Evolutionary conservation across 2,888 invertebrate genomes (phyloP), one percentile per base, ranked within the genome.

Genomic region (Diloba caeruleocephala): DNA sequence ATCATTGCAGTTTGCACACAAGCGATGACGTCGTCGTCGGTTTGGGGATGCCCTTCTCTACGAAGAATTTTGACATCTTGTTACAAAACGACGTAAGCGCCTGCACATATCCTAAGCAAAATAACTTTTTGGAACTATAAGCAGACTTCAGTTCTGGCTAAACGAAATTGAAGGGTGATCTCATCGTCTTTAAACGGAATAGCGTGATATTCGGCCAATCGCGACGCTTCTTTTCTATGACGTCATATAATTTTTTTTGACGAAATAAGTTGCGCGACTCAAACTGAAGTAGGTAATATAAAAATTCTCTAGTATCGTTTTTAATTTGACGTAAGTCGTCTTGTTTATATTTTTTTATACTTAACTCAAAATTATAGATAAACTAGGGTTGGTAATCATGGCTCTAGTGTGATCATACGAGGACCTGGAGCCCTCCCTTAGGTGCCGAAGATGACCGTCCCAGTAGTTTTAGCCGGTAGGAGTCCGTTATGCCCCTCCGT

Each of bases 1-100:
- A 62, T 62, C 88, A 79, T 74, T 84, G 82, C 81, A 85, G 78
- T 79, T 84, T 81, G 81, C 74, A 79, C 67, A 65, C 67, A 73
- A 70, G 61, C 57, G 81, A 77, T 89, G 89, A 90, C 89, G 89
- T 92, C 79, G 76, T 75, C 79, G 65, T 81, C 79, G 74, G 82
- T 87, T 89, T 85, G 92, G 92, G 92, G 92, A 92, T 92, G 90
- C 92, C 92, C 92, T 90, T 89, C 88, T 88, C 86, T 90, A 87
- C 77, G 79, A 71, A 85, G 84, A 88, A 87, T 82, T 87, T 82
- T 75, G 28, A 56, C 37, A 51, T 46, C 55, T 37, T 60, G 61
- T 61, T 72, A 68, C 78, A 56, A 88, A 90, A 90, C 60, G 87
- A 70, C 88, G 3, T 88, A 92, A 81, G 78, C 63, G 81, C 84